These are phyloP conservation scores for Ptychobarbus kaznakovi DNA, from an alignment of 2,797 vertebrate species.

Conservation along the genomic window DNA sequence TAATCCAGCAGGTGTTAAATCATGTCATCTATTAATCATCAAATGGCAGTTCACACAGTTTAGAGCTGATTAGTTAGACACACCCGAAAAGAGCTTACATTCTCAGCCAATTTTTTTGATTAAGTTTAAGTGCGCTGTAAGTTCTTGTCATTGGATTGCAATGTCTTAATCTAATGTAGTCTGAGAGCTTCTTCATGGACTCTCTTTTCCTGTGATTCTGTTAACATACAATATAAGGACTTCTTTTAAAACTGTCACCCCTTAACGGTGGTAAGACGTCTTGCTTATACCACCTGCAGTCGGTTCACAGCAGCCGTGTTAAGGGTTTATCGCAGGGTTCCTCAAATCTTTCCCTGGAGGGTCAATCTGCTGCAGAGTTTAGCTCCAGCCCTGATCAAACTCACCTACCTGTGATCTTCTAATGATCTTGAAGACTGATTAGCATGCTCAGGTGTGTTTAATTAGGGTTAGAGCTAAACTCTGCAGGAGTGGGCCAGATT, in stretches of 20 bases:
- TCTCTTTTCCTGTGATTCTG: not conserved
- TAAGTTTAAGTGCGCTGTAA: not conserved
- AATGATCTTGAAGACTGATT: too few relatives aligned
- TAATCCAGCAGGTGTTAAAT: conserved; percentile 75
- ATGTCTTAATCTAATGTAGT: not conserved
- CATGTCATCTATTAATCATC: conserved; percentile 69
- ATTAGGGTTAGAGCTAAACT: too few relatives aligned
- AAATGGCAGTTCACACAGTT: conserved; percentile 49
- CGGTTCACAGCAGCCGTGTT: not conserved
- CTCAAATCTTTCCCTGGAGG: too few relatives aligned
- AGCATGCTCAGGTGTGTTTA: too few relatives aligned
- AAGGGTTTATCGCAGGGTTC: not conserved
- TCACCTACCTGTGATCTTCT: too few relatives aligned
- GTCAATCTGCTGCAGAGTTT: too few relatives aligned
- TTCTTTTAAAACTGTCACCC: conserved; percentile 7
- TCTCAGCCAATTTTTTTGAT: not conserved
- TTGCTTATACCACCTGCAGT: not conserved
- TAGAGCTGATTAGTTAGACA: conserved; percentile 57
- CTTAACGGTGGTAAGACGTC: not conserved
- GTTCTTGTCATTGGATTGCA: not conserved
- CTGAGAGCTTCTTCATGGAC: not conserved
- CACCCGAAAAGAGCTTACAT: conserved; percentile 20
- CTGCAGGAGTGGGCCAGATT: too few relatives aligned
- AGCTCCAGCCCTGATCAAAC: too few relatives aligned
- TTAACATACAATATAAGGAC: not conserved